phyloP scores from a whole-genome alignment of 1,140 invertebrate genomes.

The Cydia amplana region DNA sequence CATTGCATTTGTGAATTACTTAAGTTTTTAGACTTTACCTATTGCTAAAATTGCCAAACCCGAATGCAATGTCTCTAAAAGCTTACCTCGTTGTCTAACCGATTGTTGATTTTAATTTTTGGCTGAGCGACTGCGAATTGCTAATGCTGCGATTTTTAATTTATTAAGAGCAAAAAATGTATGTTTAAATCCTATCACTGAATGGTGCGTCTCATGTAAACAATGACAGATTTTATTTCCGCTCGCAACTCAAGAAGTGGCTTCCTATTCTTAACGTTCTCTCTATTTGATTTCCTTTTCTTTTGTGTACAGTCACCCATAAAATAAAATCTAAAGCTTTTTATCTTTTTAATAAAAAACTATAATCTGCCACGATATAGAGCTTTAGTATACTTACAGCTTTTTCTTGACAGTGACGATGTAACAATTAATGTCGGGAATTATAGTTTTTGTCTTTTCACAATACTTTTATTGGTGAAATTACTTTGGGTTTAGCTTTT shows the following conservation, averaged over 20 bases:
- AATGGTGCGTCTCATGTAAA: neutral
- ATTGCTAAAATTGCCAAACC: too few species aligned
- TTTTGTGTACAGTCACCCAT: slow-evolving; percentile 2
- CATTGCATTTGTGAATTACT: too few species aligned
- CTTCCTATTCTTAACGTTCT: slow-evolving; percentile 5
- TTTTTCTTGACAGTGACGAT: neutral
- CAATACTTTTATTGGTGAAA: too few species aligned
- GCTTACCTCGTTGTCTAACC: neutral
- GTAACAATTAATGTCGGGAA: neutral
- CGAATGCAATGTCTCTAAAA: too few species aligned
- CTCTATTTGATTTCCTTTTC: slow-evolving; percentile 5
- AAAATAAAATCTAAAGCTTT: neutral
- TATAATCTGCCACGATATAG: neutral
- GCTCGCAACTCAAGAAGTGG: neutral
- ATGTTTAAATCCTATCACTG: neutral
- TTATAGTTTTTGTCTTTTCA: neutral
- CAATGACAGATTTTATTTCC: neutral
- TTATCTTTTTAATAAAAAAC: neutral
- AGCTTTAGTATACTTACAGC: neutral
- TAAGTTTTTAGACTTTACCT: too few species aligned
- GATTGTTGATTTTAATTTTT: neutral
- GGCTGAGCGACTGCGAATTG: neutral
- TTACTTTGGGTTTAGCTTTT: too few species aligned
- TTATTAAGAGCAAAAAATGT: too few species aligned
- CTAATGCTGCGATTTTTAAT: neutral